phyloP scores from a whole-genome alignment of 2,797 vertebrate species.

The Xenopus petersii region DNA sequence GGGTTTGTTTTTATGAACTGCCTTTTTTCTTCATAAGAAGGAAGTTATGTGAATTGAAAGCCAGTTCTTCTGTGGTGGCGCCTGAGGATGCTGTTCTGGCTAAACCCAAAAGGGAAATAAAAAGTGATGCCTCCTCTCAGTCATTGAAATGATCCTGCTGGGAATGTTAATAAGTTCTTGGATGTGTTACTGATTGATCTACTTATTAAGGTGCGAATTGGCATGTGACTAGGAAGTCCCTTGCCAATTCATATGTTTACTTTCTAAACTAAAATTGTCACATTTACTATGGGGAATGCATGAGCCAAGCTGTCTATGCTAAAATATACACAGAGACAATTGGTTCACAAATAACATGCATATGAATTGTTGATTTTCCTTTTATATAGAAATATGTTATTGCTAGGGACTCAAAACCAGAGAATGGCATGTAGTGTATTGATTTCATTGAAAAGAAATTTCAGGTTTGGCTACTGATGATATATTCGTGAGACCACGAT shows the following conservation, averaged over 20 bases:
- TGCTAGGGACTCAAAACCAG: no score
- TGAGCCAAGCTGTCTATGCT: neutral
- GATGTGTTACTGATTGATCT: conserved; percentile 2
- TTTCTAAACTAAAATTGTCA: neutral
- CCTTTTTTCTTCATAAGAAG: neutral
- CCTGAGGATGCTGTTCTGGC: neutral
- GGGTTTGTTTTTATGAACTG: neutral
- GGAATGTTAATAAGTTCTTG: conserved; percentile 2
- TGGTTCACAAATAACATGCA: neutral
- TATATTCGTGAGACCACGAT: no score
- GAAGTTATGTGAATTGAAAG: neutral
- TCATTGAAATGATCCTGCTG: neutral
- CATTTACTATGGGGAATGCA: neutral
- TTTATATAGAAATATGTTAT: no score
- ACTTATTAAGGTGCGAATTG: conserved; percentile 3
- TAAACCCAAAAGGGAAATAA: conserved; percentile 4
- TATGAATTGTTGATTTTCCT: no score
- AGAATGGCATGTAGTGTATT: no score
- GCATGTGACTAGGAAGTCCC: neutral
- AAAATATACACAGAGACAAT: neutral
- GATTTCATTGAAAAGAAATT: no score
- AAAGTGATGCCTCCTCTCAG: neutral
- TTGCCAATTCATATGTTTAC: neutral
- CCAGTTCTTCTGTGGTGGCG: neutral
- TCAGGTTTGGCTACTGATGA: no score